phyloP scores from a whole-genome alignment of 2,797 vertebrate species.

The Pachyuromys duprasi region DNA sequence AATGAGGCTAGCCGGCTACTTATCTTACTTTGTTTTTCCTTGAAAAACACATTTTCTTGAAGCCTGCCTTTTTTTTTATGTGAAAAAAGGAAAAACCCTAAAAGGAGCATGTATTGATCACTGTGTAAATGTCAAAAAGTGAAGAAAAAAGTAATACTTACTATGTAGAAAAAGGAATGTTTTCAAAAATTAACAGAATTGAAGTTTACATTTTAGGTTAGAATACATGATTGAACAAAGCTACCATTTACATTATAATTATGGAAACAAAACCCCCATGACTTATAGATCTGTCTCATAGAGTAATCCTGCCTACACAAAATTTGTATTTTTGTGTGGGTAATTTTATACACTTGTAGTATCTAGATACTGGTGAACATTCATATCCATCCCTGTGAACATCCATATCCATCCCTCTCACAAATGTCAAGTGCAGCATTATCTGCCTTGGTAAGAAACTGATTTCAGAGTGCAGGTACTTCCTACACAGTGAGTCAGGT shows the following conservation, averaged over 20 bases:
- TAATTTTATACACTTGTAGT: not conserved
- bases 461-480: not conserved
- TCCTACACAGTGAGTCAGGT: not conserved
- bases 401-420: not conserved
- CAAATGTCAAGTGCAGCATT: not conserved
- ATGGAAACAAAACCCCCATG: not conserved
- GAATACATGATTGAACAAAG: not conserved
- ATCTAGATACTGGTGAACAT: not conserved
- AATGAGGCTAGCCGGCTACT: not conserved
- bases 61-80: not conserved
- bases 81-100: not conserved
- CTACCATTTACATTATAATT: not conserved
- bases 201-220: not conserved
- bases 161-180: not conserved
- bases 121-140: conserved; percentile 3
- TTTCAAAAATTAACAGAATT: not conserved
- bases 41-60: conserved; percentile 5
- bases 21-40: not conserved
- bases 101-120: not conserved
- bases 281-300: not conserved
- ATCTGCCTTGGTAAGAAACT: conserved; percentile 5
- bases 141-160: not conserved
- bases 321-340: not conserved
- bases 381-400: not conserved
- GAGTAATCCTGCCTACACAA: not conserved